phyloP scores from a whole-genome alignment of 2,113 vertebrate species.

The Leucopsar rothschildi region DNA sequence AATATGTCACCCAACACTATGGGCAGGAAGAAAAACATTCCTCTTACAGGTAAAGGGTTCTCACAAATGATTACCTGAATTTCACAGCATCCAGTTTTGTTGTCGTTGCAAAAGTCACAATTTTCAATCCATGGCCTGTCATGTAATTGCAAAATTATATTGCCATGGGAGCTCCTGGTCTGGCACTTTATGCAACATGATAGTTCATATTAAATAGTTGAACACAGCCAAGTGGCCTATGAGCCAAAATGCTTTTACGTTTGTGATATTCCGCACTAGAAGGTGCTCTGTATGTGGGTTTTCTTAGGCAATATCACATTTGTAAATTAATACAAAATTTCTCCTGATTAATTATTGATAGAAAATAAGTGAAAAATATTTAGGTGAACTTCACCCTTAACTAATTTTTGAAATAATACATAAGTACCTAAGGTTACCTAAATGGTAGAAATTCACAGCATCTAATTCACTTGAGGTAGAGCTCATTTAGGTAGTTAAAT shows the following conservation, averaged over 20 bases:
- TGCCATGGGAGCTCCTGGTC: background rate
- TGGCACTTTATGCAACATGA: background rate
- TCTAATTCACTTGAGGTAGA: background rate
- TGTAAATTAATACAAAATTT: background rate
- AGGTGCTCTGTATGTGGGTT: conserved; percentile 2
- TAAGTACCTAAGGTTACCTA: background rate
- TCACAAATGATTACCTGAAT: background rate
- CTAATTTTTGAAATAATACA: background rate
- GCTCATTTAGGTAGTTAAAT: background rate
- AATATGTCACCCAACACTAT: background rate
- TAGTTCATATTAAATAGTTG: background rate
- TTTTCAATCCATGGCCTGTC: background rate
- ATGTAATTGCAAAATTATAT: background rate
- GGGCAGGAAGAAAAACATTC: background rate
- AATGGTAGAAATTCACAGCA: background rate
- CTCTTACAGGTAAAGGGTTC: background rate
- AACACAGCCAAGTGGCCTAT: background rate
- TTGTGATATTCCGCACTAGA: conserved; percentile 13
- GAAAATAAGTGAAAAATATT: background rate
- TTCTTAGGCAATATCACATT: background rate
- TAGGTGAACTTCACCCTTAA: background rate
- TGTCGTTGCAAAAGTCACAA: background rate
- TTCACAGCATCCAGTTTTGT: background rate
- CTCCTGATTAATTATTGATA: background rate
- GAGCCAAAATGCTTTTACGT: background rate